Evolutionary conservation across 2,888 invertebrate genomes (phyloP).

Genomic region (Lasiommata megera): DNA sequence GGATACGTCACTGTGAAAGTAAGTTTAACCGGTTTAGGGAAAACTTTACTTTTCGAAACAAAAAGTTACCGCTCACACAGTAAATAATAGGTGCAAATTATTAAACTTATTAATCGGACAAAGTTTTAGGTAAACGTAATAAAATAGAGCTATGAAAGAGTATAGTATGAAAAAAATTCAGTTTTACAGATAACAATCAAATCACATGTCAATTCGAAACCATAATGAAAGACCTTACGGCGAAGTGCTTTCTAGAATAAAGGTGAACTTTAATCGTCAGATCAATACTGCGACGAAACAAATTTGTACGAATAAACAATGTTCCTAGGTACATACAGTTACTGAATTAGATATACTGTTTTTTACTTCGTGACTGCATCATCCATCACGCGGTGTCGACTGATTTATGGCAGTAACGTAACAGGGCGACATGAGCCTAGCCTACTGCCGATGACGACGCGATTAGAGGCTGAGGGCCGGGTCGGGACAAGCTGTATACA

Average conservation of each 20-base stretch:
- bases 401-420: conserved; percentile 72
- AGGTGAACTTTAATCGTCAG: conserved; percentile 1
- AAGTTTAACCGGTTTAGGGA: too few species aligned
- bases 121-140: too few species aligned
- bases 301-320: conserved; percentile 11
- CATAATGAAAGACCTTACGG: conserved; percentile 9
- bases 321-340: conserved; percentile 15
- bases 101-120: too few species aligned
- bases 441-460: conserved; percentile 70
- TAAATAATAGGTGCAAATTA: too few species aligned
- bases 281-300: conserved; percentile 25
- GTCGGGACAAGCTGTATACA: conserved; percentile 20
- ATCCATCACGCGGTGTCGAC: conserved; percentile 69
- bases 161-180: too few species aligned
- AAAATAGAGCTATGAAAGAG: too few species aligned
- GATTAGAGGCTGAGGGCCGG: conserved; percentile 49
- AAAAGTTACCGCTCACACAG: too few species aligned
- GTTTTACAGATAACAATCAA: not conserved
- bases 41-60: too few species aligned
- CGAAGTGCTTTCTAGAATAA: conserved; percentile 1
- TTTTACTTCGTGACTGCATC: conserved; percentile 57
- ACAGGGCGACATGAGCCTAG: conserved; percentile 62
- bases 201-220: not conserved
- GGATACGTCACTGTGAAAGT: too few species aligned
- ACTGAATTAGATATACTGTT: conserved; percentile 41